These are phyloP conservation scores for Lordiphosa mommai DNA, from an alignment of 1,140 invertebrate genomes.

Conservation along the genomic window DNA sequence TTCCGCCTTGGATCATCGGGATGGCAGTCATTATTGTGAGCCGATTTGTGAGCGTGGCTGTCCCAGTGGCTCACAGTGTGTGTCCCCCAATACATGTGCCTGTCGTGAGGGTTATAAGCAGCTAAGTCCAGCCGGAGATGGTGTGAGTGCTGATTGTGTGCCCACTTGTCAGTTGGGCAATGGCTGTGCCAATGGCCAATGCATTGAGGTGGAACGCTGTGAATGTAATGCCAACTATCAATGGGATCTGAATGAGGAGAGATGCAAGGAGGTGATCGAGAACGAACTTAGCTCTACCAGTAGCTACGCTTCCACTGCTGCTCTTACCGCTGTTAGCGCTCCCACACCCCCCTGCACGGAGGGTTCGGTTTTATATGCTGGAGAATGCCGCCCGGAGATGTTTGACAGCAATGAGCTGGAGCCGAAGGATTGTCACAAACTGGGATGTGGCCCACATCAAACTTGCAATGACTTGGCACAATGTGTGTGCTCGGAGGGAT, in stretches of 20 bases:
- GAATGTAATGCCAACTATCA: slow-evolving; percentile 35
- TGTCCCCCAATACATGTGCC: slow-evolving; percentile 52
- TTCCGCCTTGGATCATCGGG: slow-evolving; percentile 41
- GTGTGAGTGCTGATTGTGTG: slow-evolving; percentile 42
- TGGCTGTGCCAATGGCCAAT: slow-evolving; percentile 46
- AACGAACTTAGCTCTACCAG: background rate
- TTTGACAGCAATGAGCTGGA: slow-evolving; percentile 51
- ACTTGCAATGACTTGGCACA: slow-evolving; percentile 26
- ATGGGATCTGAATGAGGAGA: slow-evolving; percentile 27
- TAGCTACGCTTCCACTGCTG: background rate
- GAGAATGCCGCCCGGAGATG: slow-evolving; percentile 48
- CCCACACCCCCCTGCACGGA: slow-evolving; percentile 17
- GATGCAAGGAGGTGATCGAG: slow-evolving; percentile 14
- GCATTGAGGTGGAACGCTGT: slow-evolving; percentile 47
- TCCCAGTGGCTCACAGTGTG: slow-evolving; percentile 36
- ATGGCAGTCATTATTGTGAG: slow-evolving; percentile 55
- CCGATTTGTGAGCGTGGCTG: slow-evolving; percentile 49
- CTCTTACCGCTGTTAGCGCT: background rate
- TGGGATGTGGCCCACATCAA: slow-evolving; percentile 46
- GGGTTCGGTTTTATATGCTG: slow-evolving; percentile 44
- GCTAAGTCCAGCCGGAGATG: slow-evolving; percentile 34
- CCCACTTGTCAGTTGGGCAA: slow-evolving; percentile 43
- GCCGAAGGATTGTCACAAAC: slow-evolving; percentile 21
- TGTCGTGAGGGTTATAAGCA: slow-evolving; percentile 43
- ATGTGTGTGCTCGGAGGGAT: slow-evolving; percentile 39